phyloP scores from a whole-genome alignment of 2,113 vertebrate genomes.

The Dipodomys spectabilis region DNA sequence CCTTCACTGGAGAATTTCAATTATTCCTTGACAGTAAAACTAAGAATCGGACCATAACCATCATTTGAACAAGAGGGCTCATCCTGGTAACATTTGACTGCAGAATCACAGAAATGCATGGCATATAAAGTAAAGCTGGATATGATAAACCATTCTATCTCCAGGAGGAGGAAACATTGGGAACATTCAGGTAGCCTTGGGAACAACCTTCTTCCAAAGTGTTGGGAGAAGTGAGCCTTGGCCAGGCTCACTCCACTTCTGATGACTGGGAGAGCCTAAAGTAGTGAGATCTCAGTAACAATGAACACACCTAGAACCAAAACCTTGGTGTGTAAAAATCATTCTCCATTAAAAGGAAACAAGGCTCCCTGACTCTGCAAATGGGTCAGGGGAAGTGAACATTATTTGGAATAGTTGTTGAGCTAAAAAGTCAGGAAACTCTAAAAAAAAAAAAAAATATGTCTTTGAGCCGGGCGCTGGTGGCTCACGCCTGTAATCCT shows the following conservation, averaged over 20 bases:
- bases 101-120: constrained; percentile 30
- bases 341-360: not conserved
- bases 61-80: not conserved
- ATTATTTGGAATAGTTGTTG: not conserved
- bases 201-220: not conserved
- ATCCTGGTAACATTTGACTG: not conserved
- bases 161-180: not conserved
- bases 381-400: not conserved
- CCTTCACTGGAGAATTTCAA: not conserved
- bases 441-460: no score
- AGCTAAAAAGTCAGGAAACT: not conserved
- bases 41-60: not conserved
- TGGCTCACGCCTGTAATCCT: no score
- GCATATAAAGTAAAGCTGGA: not conserved
- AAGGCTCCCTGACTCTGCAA: not conserved
- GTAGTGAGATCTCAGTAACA: not conserved
- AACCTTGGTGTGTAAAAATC: constrained; percentile 26
- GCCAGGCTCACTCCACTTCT: not conserved
- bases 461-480: no score
- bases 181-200: not conserved
- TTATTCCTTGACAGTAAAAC: not conserved
- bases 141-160: not conserved
- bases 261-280: not conserved
- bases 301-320: not conserved
- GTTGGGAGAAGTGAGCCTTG: no score